phyloP scores from a whole-genome alignment of 1,140 invertebrate genomes.

The Cotesia glomerata region DNA sequence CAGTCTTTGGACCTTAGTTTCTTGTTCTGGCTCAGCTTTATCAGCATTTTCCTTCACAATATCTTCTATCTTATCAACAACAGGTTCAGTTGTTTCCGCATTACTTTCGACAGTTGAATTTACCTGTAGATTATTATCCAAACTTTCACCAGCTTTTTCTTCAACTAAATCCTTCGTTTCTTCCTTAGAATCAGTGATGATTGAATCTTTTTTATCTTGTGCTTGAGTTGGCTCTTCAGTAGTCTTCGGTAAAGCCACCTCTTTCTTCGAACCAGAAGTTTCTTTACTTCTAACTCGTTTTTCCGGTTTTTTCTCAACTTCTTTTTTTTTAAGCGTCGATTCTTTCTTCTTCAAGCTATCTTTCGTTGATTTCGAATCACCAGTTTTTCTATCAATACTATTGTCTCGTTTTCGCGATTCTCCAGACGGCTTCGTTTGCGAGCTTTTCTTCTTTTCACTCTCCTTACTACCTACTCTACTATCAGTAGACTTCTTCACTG shows the following conservation, averaged over 20 bases:
- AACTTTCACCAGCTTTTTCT: no score
- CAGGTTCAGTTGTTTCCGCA: not conserved
- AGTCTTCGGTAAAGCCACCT: no score
- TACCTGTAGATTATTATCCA: not conserved
- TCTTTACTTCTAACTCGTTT: no score
- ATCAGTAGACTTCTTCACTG: constrained; percentile 13
- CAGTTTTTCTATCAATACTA: not conserved
- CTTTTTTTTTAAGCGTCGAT: no score
- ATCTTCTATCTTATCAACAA: not conserved
- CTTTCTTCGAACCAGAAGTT: no score
- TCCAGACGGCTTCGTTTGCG: not conserved
- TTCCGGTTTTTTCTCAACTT: no score
- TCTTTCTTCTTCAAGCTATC: no score
- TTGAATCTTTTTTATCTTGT: no score
- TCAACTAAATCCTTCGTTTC: no score
- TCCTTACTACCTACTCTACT: constrained; percentile 17
- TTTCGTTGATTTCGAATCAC: no score
- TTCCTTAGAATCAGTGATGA: no score
- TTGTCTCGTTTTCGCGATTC: not conserved
- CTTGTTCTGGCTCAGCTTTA: not conserved
- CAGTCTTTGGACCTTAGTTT: not conserved
- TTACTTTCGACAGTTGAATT: not conserved
- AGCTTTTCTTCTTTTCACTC: not conserved
- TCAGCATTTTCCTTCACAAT: not conserved
- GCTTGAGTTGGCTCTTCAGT: no score